These are phyloP conservation scores for Chaetogeoica ovagalla DNA, from an alignment of 2,888 invertebrate species.

Conservation along the genomic window DNA sequence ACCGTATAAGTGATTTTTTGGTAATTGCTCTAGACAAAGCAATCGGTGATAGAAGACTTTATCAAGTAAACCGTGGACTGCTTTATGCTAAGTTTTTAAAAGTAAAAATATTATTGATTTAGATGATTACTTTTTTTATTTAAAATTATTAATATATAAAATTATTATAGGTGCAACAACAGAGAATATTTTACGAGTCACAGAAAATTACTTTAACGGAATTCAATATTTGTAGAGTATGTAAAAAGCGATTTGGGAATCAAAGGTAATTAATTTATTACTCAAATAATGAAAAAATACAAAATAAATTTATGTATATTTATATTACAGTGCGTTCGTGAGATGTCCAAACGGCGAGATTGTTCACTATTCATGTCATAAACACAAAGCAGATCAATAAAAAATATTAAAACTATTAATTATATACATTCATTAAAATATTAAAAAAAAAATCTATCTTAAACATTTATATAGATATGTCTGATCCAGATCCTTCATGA, in stretches of 20 bases:
- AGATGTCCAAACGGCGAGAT: conserved; percentile 88
- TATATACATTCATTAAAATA: not conserved
- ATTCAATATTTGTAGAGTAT: conserved; percentile 84
- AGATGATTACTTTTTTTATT: not conserved
- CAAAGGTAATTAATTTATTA: conserved; percentile 68
- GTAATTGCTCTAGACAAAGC: conserved; percentile 77
- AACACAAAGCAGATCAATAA: conserved; percentile 44
- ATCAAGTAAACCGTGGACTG: conserved; percentile 80
- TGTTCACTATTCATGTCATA: conserved; percentile 83
- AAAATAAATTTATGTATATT: not conserved
- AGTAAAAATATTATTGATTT: conserved; percentile 60
- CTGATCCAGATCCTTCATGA: conserved; percentile 48
- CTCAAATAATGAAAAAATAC: conserved; percentile 19
- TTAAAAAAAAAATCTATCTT: not conserved
- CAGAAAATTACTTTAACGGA: conserved; percentile 84
- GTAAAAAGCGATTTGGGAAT: conserved; percentile 90
- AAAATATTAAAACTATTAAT: not conserved
- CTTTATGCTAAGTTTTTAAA: conserved; percentile 83
- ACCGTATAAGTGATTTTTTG: conserved; percentile 75
- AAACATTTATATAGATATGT: conserved; percentile 44
- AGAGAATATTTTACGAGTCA: conserved; percentile 78
- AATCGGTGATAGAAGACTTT: conserved; percentile 72
- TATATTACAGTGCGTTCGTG: conserved; percentile 79
- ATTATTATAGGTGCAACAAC: conserved; percentile 69
- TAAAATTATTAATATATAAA: conserved; percentile 27